A percentile compares a stretch with the other conserved stretches of the same genome.
Conservation (phyloP, 2,888 invertebrate species). For the Ferrisia virgata region DNA sequence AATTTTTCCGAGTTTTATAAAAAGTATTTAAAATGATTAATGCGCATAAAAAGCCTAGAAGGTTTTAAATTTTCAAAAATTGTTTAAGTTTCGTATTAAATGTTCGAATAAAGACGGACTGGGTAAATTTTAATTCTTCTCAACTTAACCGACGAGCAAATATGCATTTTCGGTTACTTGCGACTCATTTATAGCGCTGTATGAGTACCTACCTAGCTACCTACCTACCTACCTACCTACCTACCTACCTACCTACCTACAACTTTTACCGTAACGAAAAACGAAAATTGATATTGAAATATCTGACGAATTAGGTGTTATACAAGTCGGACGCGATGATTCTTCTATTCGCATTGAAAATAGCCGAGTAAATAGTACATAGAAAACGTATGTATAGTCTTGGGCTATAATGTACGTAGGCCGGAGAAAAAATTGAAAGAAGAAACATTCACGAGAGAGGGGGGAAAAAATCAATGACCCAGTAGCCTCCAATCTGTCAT, state of each 20-base stretch:
- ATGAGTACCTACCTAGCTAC: no score
- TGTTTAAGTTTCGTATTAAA: neutral
- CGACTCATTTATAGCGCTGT: neutral
- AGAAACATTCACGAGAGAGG: no score
- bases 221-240: no score
- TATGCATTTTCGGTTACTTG: neutral
- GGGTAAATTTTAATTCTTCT: neutral
- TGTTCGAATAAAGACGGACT: neutral
- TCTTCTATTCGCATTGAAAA: no score
- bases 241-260: no score
- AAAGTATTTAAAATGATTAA: neutral
- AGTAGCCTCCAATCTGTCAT: neutral
- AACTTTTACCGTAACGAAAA: neutral
- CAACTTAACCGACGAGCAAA: neutral
- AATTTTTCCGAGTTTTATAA: neutral
- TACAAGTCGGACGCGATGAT: neutral
- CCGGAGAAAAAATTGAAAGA: no score
- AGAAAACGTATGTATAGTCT: no score
- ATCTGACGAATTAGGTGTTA: neutral
- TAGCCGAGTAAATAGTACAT: no score
- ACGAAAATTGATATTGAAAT: neutral
- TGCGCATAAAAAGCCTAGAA: neutral
- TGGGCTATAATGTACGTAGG: no score
- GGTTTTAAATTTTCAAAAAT: neutral
- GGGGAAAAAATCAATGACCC: neutral